Conservation (phyloP, 2,113 vertebrate genomes). For the Varanus komodoensis region DNA sequence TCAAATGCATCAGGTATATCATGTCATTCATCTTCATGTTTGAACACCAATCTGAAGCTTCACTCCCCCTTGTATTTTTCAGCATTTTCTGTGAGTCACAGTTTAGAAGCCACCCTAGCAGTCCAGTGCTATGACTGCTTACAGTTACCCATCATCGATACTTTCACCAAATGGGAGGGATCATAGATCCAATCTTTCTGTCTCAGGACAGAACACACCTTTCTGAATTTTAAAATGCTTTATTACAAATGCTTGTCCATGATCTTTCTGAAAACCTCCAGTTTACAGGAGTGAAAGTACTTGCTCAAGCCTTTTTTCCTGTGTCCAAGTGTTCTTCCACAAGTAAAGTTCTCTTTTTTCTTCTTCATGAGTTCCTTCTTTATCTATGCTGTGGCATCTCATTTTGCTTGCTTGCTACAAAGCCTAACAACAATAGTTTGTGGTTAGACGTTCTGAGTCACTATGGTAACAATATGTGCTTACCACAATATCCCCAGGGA, state of each 20-base stretch:
- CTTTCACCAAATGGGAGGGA: not conserved
- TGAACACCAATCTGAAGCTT: not conserved
- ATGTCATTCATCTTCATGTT: not conserved
- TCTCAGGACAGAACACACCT: not conserved
- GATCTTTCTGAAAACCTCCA: not conserved
- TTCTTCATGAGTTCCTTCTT: not conserved
- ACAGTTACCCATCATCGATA: not conserved
- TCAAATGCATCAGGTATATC: not conserved
- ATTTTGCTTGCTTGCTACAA: not conserved
- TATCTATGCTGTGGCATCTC: not conserved
- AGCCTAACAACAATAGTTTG: constrained; percentile 11
- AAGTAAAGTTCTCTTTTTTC: not conserved
- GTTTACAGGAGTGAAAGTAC: not conserved
- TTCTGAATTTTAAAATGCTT: not conserved
- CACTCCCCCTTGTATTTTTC: not conserved
- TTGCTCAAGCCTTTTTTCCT: not conserved
- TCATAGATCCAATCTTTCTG: not conserved
- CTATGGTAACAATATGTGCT: not conserved
- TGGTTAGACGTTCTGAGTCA: constrained; percentile 33
- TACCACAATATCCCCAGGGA: constrained; percentile 17
- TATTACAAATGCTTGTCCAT: not conserved
- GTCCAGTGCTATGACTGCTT: not conserved
- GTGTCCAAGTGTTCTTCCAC: not conserved
- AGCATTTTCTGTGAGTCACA: not conserved
- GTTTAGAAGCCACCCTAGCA: not conserved